A percentile compares a stretch with the other conserved stretches of the same genome.
Evolutionary conservation across 2,797 vertebrate species (phyloP).

Genomic region (Petrocephalus sullivani): DNA sequence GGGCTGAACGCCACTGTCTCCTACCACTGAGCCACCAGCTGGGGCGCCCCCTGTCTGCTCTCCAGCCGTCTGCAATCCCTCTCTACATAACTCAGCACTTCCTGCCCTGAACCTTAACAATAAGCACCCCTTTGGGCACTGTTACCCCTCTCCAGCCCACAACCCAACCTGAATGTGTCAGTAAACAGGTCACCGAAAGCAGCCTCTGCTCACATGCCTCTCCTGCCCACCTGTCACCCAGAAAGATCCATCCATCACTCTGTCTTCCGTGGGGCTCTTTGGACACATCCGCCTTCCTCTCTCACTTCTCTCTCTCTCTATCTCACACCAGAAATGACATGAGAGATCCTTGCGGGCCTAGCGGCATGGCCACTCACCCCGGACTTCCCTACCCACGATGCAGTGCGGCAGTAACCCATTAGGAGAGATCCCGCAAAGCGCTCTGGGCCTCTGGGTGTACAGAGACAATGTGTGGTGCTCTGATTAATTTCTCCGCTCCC

Average conservation of each 20-base stretch:
- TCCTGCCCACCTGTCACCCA: not conserved
- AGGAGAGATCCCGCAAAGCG: not conserved
- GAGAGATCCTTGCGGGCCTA: not conserved
- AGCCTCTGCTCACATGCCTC: not conserved
- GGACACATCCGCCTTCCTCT: not conserved
- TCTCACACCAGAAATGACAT: not conserved
- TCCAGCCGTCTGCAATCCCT: not conserved
- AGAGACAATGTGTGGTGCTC: not conserved
- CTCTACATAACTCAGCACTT: not conserved
- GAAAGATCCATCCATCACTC: not conserved
- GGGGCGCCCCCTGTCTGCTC: not conserved
- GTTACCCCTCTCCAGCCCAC: not conserved
- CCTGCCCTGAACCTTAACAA: not conserved
- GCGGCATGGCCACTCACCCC: not conserved
- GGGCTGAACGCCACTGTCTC: too few relatives aligned
- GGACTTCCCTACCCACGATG: constrained; percentile 12
- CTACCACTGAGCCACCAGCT: not conserved
- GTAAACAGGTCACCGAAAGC: not conserved
- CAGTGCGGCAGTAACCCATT: not conserved
- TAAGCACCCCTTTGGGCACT: not conserved
- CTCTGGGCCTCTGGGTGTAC: not conserved
- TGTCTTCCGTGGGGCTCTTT: not conserved
- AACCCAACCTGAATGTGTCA: not conserved
- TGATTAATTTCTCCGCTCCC: constrained; percentile 7
- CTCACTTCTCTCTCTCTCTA: not conserved